Evolutionary conservation across 2,113 vertebrate genomes (phyloP).

Genomic region (Oreochromis aureus): DNA sequence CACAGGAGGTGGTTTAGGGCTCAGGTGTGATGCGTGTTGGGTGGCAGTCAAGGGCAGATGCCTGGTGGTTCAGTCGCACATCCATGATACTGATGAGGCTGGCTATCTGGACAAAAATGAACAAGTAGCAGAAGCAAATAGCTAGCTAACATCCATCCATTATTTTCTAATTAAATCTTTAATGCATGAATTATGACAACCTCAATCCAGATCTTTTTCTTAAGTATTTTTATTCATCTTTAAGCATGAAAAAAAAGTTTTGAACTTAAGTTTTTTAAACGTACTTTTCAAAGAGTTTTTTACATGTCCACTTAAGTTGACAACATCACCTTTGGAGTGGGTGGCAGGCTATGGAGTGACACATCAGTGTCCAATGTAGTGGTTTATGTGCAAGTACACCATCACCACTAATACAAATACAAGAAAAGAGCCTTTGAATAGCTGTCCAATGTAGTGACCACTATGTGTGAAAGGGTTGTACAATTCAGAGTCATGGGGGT

Average conservation of each 20-base stretch:
- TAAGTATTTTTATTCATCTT: background rate
- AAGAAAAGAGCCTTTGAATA: background rate
- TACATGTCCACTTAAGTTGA: background rate
- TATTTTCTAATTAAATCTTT: background rate
- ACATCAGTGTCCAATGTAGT: background rate
- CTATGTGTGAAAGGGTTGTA: background rate
- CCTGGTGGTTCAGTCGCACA: background rate
- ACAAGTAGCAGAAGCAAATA: background rate
- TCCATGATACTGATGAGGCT: background rate
- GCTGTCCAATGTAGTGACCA: background rate
- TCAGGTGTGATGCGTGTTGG: background rate
- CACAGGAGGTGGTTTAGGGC: background rate
- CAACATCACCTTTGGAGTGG: background rate
- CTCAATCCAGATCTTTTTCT: background rate
- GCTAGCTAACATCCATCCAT: background rate
- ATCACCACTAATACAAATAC: too few species aligned
- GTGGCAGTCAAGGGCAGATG: background rate
- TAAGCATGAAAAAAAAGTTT: background rate
- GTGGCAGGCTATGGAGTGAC: background rate
- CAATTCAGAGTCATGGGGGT: background rate
- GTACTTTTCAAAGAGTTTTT: background rate
- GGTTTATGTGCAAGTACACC: background rate
- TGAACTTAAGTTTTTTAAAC: background rate
- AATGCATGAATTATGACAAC: background rate
- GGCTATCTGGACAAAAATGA: background rate